phyloP scores from a whole-genome alignment of 2,797 vertebrate genomes.

The Trichosurus vulpecula region DNA sequence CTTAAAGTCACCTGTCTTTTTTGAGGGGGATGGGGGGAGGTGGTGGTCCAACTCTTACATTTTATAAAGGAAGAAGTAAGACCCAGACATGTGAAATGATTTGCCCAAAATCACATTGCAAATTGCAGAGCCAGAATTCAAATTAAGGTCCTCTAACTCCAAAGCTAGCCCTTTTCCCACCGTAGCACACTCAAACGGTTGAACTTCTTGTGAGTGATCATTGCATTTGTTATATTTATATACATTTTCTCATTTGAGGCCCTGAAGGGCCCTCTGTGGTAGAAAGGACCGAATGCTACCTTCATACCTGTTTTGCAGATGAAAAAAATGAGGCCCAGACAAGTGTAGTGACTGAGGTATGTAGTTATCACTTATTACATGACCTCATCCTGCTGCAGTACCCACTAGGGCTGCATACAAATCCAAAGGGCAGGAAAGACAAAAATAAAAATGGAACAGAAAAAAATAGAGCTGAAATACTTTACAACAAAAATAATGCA shows the following conservation, averaged over 20 bases:
- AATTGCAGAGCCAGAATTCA: not conserved
- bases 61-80: not conserved
- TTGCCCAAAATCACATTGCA: not conserved
- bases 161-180: not conserved
- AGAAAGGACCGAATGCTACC: not conserved
- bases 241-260: not conserved
- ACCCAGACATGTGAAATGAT: not conserved
- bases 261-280: not conserved
- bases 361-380: not conserved
- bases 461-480: not conserved
- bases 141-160: not conserved
- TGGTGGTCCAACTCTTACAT: not conserved
- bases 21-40: rapidly evolving
- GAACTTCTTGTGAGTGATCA: not conserved
- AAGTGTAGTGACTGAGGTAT: rapidly evolving
- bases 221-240: not conserved
- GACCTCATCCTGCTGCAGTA: not conserved
- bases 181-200: not conserved
- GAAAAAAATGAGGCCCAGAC: conserved; percentile 38
- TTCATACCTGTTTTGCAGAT: not conserved
- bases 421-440: not conserved
- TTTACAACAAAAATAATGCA: not conserved
- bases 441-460: not conserved
- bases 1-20: not conserved
- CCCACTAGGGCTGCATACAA: not conserved